Percentiles rank a stretch among this genome's conserved stretches.
Evolutionary conservation across 2,888 invertebrate species (phyloP).

Genomic region (Poecilobothrus nobilitatus): DNA sequence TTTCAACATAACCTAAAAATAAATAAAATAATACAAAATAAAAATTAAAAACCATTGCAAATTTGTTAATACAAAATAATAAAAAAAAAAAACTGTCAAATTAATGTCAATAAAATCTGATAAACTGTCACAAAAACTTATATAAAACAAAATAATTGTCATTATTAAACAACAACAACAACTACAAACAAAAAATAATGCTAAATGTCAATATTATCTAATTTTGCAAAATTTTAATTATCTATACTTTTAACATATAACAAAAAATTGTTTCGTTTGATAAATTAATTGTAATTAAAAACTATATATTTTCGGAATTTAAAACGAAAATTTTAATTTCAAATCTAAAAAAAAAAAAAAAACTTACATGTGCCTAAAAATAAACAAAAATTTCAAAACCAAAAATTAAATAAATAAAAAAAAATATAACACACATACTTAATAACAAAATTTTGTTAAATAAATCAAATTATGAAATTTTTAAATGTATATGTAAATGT

Average conservation of each 20-base stretch:
- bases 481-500: slow-evolving; percentile 20
- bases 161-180: no score
- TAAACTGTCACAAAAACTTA: no score
- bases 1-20: slow-evolving; percentile 9
- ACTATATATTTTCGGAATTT: no score
- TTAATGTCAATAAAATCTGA: neutral
- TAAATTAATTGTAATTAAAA: no score
- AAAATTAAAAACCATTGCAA: neutral
- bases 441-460: neutral
- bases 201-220: no score
- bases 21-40: neutral
- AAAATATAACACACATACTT: neutral
- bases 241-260: no score
- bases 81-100: slow-evolving; percentile 11
- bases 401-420: no score
- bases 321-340: neutral
- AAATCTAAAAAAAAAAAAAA: neutral
- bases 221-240: no score
- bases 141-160: no score
- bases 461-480: neutral
- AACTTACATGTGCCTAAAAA: neutral
- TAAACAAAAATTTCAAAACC: neutral
- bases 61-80: neutral
- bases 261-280: no score
- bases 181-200: no score